phyloP scores from a whole-genome alignment of 1,140 invertebrate genomes.

The Copidosoma floridanum region DNA sequence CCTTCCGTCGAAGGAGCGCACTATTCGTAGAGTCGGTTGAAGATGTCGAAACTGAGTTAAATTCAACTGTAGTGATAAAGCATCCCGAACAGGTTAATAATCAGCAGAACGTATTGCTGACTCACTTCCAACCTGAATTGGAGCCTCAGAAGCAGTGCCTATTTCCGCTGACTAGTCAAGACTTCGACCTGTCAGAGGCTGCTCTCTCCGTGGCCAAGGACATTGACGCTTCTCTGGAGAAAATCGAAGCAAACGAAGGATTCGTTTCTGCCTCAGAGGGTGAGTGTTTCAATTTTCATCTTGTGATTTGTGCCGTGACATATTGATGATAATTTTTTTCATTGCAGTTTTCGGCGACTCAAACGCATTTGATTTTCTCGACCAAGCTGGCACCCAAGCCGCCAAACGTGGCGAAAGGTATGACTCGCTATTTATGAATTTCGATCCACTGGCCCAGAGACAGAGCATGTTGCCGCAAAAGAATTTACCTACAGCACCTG shows the following conservation, averaged over 20 bases:
- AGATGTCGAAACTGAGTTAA: no score
- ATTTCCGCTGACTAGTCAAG: no score
- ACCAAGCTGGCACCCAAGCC: constrained; percentile 33
- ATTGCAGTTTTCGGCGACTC: constrained; percentile 51
- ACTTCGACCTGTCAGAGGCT: constrained; percentile 34
- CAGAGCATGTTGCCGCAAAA: constrained; percentile 51
- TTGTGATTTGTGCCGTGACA: not conserved
- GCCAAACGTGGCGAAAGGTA: constrained; percentile 50
- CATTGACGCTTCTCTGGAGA: constrained; percentile 35
- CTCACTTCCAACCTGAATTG: no score
- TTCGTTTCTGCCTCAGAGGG: constrained; percentile 42
- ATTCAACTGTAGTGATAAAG: no score
- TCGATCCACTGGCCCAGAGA: constrained; percentile 60
- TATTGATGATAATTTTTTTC: not conserved
- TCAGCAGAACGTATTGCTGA: no score
- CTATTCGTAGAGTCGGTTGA: no score
- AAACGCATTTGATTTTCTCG: constrained; percentile 46
- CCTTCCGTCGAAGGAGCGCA: no score
- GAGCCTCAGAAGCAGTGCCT: no score
- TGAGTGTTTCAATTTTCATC: constrained; percentile 31
- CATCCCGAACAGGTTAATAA: no score
- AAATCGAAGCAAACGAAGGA: constrained; percentile 34
- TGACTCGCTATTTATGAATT: constrained; percentile 63
- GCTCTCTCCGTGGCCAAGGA: constrained; percentile 42
- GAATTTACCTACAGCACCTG: constrained; percentile 37